Evolutionary conservation across 2,113 vertebrate genomes (phyloP).

Genomic region (Phocoena sinus): DNA sequence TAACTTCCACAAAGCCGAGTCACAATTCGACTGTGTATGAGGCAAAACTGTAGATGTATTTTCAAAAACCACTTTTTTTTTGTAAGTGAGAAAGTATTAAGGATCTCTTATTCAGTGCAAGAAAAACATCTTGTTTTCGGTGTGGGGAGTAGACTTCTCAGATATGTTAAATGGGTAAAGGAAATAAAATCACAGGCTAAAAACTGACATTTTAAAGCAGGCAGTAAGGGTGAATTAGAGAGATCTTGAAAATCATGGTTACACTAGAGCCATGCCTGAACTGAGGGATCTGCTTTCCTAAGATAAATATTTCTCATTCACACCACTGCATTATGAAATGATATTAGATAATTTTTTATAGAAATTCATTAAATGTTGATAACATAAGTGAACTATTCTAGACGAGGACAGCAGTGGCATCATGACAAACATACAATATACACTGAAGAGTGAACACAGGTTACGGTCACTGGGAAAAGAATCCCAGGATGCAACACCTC

Average conservation of each 20-base stretch:
- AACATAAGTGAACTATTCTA: background rate
- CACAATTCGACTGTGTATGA: background rate
- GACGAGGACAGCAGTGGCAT: background rate
- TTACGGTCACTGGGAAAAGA: background rate
- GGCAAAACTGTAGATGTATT: background rate
- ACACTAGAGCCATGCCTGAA: background rate
- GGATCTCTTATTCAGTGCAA: background rate
- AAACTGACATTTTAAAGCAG: background rate
- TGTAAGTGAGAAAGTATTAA: background rate
- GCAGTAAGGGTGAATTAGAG: background rate
- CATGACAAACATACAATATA: background rate
- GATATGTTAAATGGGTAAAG: background rate
- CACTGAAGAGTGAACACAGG: background rate
- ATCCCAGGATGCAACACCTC: rapidly evolving
- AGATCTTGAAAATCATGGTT: background rate
- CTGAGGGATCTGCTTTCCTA: background rate
- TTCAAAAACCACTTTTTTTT: background rate
- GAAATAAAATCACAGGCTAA: background rate
- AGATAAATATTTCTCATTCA: background rate
- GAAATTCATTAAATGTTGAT: background rate
- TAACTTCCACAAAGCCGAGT: background rate
- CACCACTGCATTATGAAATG: background rate
- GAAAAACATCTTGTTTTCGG: background rate
- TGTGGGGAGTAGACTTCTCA: background rate
- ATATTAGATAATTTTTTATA: background rate